Evolutionary conservation across 2,113 vertebrate genomes (phyloP).

Genomic region (Oreochromis tanganicae): DNA sequence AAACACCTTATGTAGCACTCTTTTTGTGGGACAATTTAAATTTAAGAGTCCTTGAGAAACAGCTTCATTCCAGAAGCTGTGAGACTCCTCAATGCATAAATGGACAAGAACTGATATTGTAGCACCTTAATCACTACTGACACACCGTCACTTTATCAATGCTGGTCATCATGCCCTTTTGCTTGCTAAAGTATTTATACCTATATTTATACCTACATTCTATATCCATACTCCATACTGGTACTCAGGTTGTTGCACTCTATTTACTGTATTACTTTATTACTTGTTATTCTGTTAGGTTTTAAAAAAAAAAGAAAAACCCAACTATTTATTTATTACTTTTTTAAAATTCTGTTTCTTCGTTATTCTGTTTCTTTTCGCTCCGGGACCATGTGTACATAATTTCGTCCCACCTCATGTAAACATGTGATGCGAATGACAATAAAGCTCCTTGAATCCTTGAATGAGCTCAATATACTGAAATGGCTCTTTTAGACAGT

Average conservation of each 20-base stretch:
- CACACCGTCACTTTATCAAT: too few species aligned
- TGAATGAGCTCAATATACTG: neutral
- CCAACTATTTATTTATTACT: neutral
- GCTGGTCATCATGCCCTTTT: too few species aligned
- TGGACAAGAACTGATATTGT: too few species aligned
- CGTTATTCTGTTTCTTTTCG: neutral
- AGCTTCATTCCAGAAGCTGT: neutral
- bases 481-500: neutral
- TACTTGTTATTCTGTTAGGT: neutral
- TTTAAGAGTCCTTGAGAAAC: neutral
- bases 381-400: neutral
- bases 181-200: too few species aligned
- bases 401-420: neutral
- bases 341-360: neutral
- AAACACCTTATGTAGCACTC: neutral
- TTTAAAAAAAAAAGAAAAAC: too few species aligned
- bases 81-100: neutral
- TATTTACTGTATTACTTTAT: neutral
- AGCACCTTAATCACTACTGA: too few species aligned
- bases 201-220: too few species aligned
- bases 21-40: neutral
- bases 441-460: neutral
- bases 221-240: too few species aligned
- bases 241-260: neutral
- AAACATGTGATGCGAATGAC: neutral